Percentiles rank a stretch among this genome's conserved stretches.
phyloP scores from a whole-genome alignment of 2,888 invertebrate species.

The Drosophila cognata region DNA sequence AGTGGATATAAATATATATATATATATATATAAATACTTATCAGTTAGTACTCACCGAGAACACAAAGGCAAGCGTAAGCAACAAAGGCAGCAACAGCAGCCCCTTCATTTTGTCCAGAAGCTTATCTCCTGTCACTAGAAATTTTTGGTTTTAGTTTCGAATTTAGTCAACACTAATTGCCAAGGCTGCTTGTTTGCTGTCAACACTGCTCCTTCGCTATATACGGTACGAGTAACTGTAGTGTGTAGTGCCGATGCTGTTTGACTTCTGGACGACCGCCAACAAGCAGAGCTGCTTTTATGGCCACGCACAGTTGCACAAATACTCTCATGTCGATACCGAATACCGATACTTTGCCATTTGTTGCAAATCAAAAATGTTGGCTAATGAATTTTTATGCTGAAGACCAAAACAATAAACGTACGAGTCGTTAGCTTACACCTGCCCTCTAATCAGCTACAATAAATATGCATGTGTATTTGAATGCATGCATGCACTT shows the following conservation, averaged over 20 bases:
- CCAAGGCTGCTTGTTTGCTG: background rate
- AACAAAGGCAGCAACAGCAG: conserved; percentile 4
- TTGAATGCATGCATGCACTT: background rate
- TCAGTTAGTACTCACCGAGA: conserved; percentile 30
- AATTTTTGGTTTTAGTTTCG: conserved; percentile 9
- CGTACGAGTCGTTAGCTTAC: conserved; percentile 21
- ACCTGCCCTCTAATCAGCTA: conserved; percentile 53
- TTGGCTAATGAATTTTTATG: conserved; percentile 17
- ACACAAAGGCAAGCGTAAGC: conserved; percentile 2
- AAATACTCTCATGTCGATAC: conserved; percentile 9
- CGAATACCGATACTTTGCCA: conserved; percentile 30
- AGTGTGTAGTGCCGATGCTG: conserved; percentile 5
- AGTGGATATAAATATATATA: background rate
- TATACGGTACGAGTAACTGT: background rate
- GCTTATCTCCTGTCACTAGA: conserved; percentile 1
- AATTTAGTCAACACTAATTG: conserved; percentile 24
- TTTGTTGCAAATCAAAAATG: conserved; percentile 26
- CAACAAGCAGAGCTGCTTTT: conserved; percentile 44
- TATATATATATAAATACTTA: background rate
- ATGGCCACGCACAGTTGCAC: conserved; percentile 31
- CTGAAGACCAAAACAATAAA: background rate
- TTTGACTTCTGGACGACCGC: conserved; percentile 21
- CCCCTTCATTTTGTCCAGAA: conserved; percentile 18
- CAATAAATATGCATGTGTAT: background rate
- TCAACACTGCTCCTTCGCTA: background rate